phyloP scores from a whole-genome alignment of 2,113 vertebrate genomes.

The Carassius gibelio region DNA sequence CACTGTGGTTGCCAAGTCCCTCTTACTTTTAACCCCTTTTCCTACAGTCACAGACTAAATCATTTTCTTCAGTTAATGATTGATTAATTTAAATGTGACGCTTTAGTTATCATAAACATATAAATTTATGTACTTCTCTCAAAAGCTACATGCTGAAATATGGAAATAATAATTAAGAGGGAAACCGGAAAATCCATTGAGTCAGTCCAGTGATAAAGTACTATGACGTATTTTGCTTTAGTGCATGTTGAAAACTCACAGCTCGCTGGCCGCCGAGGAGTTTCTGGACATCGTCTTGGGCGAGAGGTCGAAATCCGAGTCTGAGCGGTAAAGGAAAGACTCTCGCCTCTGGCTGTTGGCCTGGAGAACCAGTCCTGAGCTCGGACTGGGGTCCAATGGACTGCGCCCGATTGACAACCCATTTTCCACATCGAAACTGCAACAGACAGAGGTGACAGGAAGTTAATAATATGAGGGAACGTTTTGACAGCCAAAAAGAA shows the following conservation, averaged over 20 bases:
- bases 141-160: background rate
- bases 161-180: background rate
- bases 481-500: background rate
- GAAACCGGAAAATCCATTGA: background rate
- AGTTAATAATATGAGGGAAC: background rate
- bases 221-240: slow-evolving; percentile 1
- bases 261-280: slow-evolving; percentile 87
- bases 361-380: slow-evolving; percentile 83
- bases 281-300: slow-evolving; percentile 90
- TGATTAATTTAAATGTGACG: background rate
- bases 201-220: background rate
- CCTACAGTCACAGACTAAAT: background rate
- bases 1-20: background rate
- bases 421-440: slow-evolving; percentile 94
- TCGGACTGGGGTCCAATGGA: slow-evolving; percentile 80
- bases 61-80: no score
- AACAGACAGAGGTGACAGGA: background rate
- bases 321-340: slow-evolving; percentile 94
- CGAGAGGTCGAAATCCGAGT: slow-evolving; percentile 91
- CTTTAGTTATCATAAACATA: background rate
- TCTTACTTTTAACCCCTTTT: background rate
- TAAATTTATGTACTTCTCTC: background rate
- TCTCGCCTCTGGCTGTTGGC: slow-evolving; percentile 85
- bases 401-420: slow-evolving; percentile 79
- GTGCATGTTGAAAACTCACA: slow-evolving; percentile 77